Evolutionary conservation across 2,113 vertebrate species (phyloP).

Genomic region (Sphyrna mokarran): DNA sequence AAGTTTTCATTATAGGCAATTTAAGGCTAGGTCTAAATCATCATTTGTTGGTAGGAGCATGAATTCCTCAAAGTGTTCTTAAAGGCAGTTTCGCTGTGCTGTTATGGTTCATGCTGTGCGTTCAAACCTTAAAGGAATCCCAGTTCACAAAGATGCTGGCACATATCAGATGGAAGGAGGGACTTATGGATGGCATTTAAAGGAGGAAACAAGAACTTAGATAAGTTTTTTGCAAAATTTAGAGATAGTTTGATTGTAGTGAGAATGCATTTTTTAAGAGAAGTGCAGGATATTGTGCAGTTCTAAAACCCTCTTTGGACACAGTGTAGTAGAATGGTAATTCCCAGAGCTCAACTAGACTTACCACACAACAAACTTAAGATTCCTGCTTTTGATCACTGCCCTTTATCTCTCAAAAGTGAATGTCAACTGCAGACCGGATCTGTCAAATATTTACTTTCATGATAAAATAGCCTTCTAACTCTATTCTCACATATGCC

Average conservation of each 20-base stretch:
- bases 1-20: background rate
- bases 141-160: background rate
- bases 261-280: background rate
- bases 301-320: background rate
- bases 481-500: background rate
- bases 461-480: background rate
- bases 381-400: background rate
- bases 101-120: background rate
- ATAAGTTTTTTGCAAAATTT: background rate
- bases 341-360: background rate
- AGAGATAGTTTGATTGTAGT: background rate
- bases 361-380: background rate
- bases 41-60: background rate
- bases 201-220: background rate
- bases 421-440: background rate
- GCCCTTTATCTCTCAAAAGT: background rate
- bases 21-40: background rate
- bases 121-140: background rate
- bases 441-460: background rate
- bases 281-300: background rate
- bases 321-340: background rate
- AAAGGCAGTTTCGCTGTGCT: background rate
- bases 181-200: background rate
- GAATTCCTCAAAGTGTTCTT: background rate
- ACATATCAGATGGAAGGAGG: background rate